A percentile compares a stretch with the other conserved stretches of the same genome.
Conservation (phyloP, 1,140 invertebrate genomes). For the Eupristina koningsbergeri region DNA sequence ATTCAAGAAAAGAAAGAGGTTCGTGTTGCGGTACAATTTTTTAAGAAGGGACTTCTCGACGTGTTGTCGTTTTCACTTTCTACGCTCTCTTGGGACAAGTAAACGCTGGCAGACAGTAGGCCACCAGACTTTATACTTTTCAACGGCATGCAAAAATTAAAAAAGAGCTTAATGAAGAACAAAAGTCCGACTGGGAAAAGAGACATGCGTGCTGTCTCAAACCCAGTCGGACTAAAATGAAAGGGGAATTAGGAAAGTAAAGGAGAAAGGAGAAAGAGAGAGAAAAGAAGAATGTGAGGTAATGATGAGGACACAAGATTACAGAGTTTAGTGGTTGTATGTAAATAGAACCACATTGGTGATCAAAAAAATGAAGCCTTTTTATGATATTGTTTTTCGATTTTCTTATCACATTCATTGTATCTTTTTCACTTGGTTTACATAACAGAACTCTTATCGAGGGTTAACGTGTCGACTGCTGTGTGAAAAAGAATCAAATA, state of each 20-base stretch:
- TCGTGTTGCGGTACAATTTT: not conserved
- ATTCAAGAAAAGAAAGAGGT: not conserved
- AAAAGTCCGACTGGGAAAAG: not conserved
- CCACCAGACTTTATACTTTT: not conserved
- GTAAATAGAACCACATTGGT: not conserved
- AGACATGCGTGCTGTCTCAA: not conserved
- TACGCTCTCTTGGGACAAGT: not conserved
- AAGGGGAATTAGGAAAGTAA: no score
- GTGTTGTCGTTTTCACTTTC: not conserved
- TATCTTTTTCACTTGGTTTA: not conserved
- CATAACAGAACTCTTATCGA: not conserved
- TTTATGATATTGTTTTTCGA: not conserved
- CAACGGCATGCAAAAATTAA: not conserved
- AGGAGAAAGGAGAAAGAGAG: not conserved
- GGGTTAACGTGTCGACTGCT: not conserved
- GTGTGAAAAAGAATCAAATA: no score
- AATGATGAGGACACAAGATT: not conserved
- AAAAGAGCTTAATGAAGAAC: not conserved
- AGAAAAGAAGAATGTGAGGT: no score
- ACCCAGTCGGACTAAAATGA: no score
- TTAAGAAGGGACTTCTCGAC: no score
- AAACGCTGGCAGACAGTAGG: not conserved
- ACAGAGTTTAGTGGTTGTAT: not conserved
- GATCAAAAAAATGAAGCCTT: not conserved
- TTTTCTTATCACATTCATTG: not conserved